Evolutionary conservation across 2,888 invertebrate genomes (phyloP).

Genomic region (Synergus itoensis): DNA sequence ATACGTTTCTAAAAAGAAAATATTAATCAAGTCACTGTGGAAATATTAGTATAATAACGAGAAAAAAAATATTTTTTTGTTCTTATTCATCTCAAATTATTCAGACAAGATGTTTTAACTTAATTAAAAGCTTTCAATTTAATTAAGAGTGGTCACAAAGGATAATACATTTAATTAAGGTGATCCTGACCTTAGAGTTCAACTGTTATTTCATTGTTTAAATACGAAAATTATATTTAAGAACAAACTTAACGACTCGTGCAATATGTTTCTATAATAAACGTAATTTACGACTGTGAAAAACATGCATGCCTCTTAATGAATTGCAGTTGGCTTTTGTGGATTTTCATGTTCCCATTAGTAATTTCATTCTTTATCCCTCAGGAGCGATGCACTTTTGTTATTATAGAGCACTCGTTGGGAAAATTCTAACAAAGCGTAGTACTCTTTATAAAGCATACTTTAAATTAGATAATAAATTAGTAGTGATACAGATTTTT

Average conservation of each 20-base stretch:
- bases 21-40: neutral
- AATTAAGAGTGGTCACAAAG: neutral
- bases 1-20: neutral
- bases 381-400: neutral
- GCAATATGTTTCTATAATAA: constrained; percentile 1
- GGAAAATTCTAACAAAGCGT: neutral
- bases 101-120: neutral
- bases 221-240: neutral
- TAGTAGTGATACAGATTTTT: neutral
- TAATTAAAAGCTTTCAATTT: neutral
- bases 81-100: neutral
- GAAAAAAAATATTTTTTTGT: neutral
- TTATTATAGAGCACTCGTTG: neutral
- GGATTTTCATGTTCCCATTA: neutral
- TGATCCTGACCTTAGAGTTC: neutral
- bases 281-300: neutral
- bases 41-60: neutral
- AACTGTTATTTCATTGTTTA: neutral
- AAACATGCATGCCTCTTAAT: neutral
- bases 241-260: neutral
- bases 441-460: neutral
- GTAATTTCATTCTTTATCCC: constrained; percentile 2
- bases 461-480: neutral
- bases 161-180: neutral
- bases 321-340: neutral